phyloP scores from a whole-genome alignment of 37 sponge, comb jelly and placozoan genomes.

The Corticium candelabrum region DNA sequence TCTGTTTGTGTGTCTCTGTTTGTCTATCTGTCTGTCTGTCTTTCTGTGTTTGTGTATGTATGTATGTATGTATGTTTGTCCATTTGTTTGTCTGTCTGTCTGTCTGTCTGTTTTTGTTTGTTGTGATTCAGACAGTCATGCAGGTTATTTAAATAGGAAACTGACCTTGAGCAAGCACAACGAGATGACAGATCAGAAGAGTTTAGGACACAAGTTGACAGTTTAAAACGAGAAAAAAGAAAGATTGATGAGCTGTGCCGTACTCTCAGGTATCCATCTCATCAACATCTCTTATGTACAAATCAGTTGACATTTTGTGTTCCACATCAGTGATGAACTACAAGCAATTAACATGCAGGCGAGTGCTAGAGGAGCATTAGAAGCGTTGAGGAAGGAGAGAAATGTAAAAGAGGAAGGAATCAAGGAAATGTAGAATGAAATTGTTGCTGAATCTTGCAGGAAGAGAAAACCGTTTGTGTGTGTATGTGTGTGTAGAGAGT shows the following conservation, averaged over 20 bases:
- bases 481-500: background rate
- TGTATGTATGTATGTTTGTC: too few species aligned
- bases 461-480: background rate
- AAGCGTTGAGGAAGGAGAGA: conserved; percentile 45
- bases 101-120: too few species aligned
- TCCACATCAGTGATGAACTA: conserved; percentile 26
- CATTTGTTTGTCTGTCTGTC: too few species aligned
- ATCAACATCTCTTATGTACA: too few species aligned
- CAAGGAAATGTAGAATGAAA: background rate
- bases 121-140: too few species aligned
- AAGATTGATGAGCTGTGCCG: background rate
- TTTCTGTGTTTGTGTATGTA: too few species aligned
- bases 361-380: conserved; percentile 49
- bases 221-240: background rate
- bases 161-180: background rate
- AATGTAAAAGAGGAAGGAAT: conserved; percentile 31
- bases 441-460: background rate
- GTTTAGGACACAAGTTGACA: background rate
- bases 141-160: too few species aligned
- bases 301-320: too few species aligned
- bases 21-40: too few species aligned
- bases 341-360: conserved; percentile 48
- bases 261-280: too few species aligned
- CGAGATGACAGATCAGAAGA: background rate
- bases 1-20: too few species aligned